Conservation (phyloP, 2,113 vertebrate genomes). For the Mus pahari region DNA sequence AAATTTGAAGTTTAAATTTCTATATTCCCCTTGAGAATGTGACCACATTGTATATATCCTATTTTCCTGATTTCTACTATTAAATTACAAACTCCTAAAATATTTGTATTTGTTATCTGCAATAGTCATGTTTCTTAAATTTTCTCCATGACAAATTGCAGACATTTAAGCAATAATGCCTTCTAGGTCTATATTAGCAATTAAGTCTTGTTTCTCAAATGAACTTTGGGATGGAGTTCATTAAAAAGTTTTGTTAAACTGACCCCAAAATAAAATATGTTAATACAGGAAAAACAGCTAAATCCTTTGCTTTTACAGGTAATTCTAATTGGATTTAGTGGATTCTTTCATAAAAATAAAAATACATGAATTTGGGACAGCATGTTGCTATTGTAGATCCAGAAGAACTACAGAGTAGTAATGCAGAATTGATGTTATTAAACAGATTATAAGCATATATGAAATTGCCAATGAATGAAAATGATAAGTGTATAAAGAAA, state of each 20-base stretch:
- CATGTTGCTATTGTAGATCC: neutral
- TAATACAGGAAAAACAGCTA: neutral
- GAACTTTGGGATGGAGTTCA: neutral
- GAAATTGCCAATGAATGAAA: neutral
- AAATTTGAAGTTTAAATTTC: neutral
- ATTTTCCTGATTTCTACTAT: neutral
- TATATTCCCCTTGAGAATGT: neutral
- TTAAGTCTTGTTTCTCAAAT: neutral
- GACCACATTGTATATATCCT: neutral
- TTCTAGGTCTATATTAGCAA: conserved; percentile 30
- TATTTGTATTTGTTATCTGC: neutral
- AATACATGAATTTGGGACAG: neutral
- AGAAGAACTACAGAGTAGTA: too few relatives aligned
- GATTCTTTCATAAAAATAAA: neutral
- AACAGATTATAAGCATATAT: neutral
- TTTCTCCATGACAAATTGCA: neutral
- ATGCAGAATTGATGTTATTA: neutral
- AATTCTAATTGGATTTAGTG: neutral
- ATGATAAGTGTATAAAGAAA: neutral
- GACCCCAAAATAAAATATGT: neutral
- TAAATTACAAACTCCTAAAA: neutral
- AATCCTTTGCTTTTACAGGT: neutral
- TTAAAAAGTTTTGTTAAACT: neutral
- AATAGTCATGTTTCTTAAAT: neutral
- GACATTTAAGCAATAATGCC: neutral